Base-by-base conservation (phyloP, 2,113 vertebrate species). In the Phalacrocorax brasilianus region DNA sequence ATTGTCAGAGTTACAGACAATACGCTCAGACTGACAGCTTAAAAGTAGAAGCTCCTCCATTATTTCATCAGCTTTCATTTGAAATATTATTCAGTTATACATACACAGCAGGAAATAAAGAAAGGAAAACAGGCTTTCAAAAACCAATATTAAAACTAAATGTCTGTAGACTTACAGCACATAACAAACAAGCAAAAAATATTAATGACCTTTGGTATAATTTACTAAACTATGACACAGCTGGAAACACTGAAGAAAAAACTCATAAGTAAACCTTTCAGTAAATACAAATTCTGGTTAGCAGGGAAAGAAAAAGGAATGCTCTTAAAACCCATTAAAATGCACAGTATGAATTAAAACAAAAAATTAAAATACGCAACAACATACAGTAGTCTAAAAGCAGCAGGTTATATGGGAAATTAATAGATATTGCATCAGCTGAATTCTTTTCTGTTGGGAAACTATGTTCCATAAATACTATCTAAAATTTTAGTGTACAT, bases 61-160 rank as follows among this genome's bases (percentile, higher is more conserved):
- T 76, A 71, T 58, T 96, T 96, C 84, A 95, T 70, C 78, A 90
- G 85, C 52, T 95, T 97, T 96, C 32, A 16, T 97, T 95, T 97
- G 84, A 95, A 96, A 96, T 95, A 90, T 97, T 96, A 96, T 93
- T 87, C 91, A 95, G 80, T 80, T 97, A 35, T 59, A 81, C 84
- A 96, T 88, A 92, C 96, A 66, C 95, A 97, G 95, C 78, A 94
- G 94, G 97, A 92, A 96, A 97, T 81, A 97, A 97, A 95, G 63
- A 95, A 88, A 42, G 75, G 33, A 94, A 95, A 96, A 91, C 38
- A 96, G 68, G 16, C 47, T 93, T 96, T 95, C 78, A 92, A 97
- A 97, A 97, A 81, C 88, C 97, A 97, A 96, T 97, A 97, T 96
- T 97, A 97, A 97, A 96, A 96, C 32, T 80, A 97, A 97, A 95